A percentile compares a stretch with the other conserved stretches of the same genome.
These are phyloP conservation scores for Drosophila fulvimacula DNA, from an alignment of 2,888 invertebrate species.

Conservation along the genomic window DNA sequence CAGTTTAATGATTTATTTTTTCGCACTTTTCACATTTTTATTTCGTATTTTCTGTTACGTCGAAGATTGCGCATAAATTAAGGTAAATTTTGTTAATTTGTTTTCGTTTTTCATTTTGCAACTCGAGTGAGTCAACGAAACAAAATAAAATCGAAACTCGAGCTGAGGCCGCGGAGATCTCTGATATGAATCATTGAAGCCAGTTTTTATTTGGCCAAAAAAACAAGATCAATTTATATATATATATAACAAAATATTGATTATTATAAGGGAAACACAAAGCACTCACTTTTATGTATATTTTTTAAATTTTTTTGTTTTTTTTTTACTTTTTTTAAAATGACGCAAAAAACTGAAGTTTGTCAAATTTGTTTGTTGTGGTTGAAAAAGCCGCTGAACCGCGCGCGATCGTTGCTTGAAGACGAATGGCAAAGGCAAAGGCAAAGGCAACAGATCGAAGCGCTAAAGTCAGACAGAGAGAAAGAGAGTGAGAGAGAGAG, in stretches of 20 bases:
- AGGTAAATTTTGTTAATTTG: background rate
- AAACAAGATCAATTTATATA: background rate
- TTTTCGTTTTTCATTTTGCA: constrained; percentile 12
- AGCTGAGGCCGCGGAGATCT: constrained; percentile 6
- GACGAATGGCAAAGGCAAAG: constrained; percentile 65
- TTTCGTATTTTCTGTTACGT: constrained; percentile 14
- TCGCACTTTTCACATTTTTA: constrained; percentile 33
- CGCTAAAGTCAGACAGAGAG: constrained; percentile 57
- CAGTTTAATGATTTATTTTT: constrained; percentile 5
- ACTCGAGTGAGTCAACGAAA: constrained; percentile 43
- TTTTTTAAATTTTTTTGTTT: background rate
- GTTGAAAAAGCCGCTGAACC: constrained; percentile 41
- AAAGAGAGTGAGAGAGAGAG: background rate
- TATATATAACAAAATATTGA: constrained; percentile 1
- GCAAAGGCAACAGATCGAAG: constrained; percentile 50
- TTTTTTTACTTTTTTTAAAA: background rate
- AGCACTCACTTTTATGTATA: constrained; percentile 33
- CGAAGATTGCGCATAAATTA: constrained; percentile 13
- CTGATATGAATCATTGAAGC: constrained; percentile 43
- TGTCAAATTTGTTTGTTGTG: background rate
- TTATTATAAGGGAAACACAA: background rate
- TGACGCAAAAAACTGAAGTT: constrained; percentile 32
- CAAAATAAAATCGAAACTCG: constrained; percentile 20
- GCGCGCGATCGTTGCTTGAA: constrained; percentile 78
- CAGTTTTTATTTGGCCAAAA: constrained; percentile 30